Percentiles rank a stretch among this genome's conserved stretches.
Conservation (phyloP, 1,140 invertebrate genomes). For the Macrobrachium nipponense region DNA sequence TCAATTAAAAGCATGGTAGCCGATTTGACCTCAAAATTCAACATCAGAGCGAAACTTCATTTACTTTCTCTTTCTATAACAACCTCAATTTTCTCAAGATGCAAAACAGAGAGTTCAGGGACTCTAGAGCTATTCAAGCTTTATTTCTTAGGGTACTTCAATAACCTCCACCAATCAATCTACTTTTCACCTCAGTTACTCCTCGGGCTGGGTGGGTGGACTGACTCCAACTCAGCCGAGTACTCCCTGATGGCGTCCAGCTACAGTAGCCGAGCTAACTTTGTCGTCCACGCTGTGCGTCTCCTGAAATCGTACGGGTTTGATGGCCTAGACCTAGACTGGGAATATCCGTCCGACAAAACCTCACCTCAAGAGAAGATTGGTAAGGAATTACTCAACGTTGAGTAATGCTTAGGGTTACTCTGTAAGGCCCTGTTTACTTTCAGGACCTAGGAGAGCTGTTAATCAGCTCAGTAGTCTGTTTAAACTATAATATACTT, state of each 20-base stretch:
- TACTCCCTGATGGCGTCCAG: conserved; percentile 80
- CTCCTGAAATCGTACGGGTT: conserved; percentile 23
- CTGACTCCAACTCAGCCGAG: conserved; percentile 84
- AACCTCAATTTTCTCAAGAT: background rate
- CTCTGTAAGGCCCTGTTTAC: background rate
- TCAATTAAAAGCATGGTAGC: no score
- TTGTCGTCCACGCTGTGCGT: background rate
- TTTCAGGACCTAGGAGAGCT: background rate
- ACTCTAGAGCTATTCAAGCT: no score
- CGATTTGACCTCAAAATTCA: no score
- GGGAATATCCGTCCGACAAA: background rate
- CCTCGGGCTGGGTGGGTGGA: conserved; percentile 90
- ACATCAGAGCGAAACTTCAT: background rate
- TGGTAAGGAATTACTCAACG: background rate
- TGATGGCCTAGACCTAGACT: conserved; percentile 31
- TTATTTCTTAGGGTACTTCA: no score
- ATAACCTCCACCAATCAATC: conserved; percentile 68
- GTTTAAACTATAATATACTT: no score
- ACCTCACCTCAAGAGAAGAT: conserved; percentile 1
- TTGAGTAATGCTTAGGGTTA: background rate
- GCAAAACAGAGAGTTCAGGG: background rate
- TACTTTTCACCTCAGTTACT: conserved; percentile 67
- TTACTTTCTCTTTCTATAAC: no score
- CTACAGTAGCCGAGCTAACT: background rate
- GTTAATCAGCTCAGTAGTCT: no score